Evolutionary conservation across 2,888 invertebrate genomes (phyloP), one percentile per base, ranked within the genome.

Genomic region (Diaphora mendica): DNA sequence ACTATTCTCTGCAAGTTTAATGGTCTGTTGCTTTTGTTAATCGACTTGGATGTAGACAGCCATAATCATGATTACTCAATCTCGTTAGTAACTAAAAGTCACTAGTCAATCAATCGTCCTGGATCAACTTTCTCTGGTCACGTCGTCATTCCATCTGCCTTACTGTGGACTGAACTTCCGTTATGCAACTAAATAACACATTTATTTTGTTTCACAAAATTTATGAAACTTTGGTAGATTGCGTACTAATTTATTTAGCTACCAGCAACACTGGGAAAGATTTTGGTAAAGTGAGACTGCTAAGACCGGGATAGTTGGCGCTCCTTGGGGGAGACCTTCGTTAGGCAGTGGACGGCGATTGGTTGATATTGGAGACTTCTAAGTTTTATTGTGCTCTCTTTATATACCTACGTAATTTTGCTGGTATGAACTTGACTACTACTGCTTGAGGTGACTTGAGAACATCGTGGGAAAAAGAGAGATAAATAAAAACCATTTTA

Each of bases 91-190:
- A 83, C 72, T 72, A 77, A 68, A 75, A 78, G 83, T 82, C 79
- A 82, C 78, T 84, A 82, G 82, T 88, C 90, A 88, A 91, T 91
- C 88, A 88, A 89, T 88, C 83, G 86, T 88, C 85, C 85, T 85
- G 79, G 84, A 83, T 84, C 87, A 87, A 93, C 94, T 93, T 94
- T 94, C 93, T 84, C 90, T 82, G 85, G 88, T 93, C 92, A 93
- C 87, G 89, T 88, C 80, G 76, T 75, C 75, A 80, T 85, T 85
- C 84, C 78, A 79, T 77, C 76, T 82, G 78, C 69, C 75, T 79
- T 78, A 75, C 64, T 33, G 44, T 51, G 75, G 70, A 84, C 80
- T 80, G 77, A 70, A 68, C 72, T 74, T 71, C 77, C 26, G 51
- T 71, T 83, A 81, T 64, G n/a, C 67, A 71, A 74, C 68, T 66